A percentile compares a stretch with the other conserved stretches of the same genome.
Evolutionary conservation across 2,113 vertebrate species (phyloP).

Genomic region (Columba janthina): DNA sequence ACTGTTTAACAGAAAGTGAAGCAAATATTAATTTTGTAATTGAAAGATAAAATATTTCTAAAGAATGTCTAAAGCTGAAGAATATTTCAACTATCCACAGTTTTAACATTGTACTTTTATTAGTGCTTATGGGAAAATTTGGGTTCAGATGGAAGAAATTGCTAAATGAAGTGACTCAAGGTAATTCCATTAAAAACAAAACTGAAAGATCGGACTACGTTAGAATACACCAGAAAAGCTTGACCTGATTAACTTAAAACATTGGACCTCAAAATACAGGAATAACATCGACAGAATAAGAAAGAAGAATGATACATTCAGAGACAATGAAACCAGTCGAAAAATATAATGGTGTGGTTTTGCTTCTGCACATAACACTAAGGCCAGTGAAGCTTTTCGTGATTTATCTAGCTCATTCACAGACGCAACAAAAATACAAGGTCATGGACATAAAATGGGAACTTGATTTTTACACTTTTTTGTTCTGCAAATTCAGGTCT

Average conservation of each 20-base stretch:
- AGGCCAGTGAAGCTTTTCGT: not conserved
- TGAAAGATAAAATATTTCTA: not conserved
- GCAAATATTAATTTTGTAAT: not conserved
- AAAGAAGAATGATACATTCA: not conserved
- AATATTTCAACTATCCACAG: not conserved
- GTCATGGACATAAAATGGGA: not conserved
- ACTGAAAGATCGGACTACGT: not conserved
- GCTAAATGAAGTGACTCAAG: not conserved
- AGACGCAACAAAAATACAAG: not conserved
- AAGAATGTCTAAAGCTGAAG: not conserved
- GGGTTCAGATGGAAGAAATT: not conserved
- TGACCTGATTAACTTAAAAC: not conserved
- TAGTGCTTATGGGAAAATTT: not conserved
- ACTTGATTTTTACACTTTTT: not conserved
- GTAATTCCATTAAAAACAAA: not conserved
- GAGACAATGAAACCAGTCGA: not conserved
- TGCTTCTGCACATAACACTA: not conserved
- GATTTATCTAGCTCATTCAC: not conserved
- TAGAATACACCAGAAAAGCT: not conserved
- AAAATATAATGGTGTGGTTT: not conserved
- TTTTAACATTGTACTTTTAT: not conserved
- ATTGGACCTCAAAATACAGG: not conserved
- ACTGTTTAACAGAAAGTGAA: not conserved
- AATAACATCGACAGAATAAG: not conserved
- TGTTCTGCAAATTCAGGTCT: not conserved